These are phyloP conservation scores for Chrysomallon squamiferum DNA, from an alignment of 1,140 invertebrate genomes.

Conservation along the genomic window DNA sequence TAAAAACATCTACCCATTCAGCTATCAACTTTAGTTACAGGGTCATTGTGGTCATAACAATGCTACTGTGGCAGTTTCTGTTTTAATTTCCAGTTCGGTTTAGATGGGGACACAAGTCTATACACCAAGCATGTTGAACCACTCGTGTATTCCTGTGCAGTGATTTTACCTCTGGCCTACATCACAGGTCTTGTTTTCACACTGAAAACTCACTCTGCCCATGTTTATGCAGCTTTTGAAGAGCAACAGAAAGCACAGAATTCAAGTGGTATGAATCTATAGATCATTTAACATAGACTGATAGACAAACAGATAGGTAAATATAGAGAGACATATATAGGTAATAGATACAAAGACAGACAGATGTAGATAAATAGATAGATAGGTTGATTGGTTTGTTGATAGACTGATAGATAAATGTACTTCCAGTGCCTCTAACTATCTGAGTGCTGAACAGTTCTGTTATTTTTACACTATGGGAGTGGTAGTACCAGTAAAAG, in stretches of 20 bases:
- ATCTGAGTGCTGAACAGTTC: too few species aligned
- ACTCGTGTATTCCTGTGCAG: conserved; percentile 46
- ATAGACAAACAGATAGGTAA: not conserved
- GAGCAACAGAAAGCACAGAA: conserved; percentile 28
- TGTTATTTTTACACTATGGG: too few species aligned
- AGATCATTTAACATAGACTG: not conserved
- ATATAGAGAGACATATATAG: too few species aligned
- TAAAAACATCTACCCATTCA: too few species aligned
- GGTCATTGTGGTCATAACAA: too few species aligned
- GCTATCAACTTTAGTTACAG: too few species aligned
- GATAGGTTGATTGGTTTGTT: not conserved
- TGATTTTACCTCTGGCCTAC: conserved; percentile 54
- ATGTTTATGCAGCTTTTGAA: conserved; percentile 51
- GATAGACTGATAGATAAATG: too few species aligned
- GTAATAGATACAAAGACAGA: too few species aligned
- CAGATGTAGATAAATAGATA: too few species aligned
- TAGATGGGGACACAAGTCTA: conserved; percentile 42
- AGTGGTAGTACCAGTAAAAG: too few species aligned
- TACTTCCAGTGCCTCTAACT: too few species aligned
- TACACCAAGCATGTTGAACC: conserved; percentile 50
- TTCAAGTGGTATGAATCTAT: not conserved
- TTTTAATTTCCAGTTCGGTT: conserved; percentile 44
- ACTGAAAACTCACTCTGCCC: conserved; percentile 54
- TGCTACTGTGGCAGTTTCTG: too few species aligned
- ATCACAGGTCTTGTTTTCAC: conserved; percentile 55